phyloP scores from a whole-genome alignment of 2,113 vertebrate species.

The Anhinga anhinga region DNA sequence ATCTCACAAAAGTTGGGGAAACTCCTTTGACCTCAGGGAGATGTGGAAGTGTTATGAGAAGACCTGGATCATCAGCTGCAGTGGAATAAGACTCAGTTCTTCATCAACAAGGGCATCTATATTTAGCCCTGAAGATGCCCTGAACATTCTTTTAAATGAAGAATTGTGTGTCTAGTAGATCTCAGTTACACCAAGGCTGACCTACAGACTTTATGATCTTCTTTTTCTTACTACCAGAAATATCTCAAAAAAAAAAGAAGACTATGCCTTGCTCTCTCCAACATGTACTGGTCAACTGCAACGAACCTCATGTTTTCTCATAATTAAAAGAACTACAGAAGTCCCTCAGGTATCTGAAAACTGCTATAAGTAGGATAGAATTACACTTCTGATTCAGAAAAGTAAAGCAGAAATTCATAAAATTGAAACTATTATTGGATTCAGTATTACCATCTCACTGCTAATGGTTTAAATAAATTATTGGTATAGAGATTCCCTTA shows the following conservation, averaged over 20 bases:
- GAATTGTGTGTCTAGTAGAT: not conserved
- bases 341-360: not conserved
- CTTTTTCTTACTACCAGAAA: not conserved
- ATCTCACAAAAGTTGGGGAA: not conserved
- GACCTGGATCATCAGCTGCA: not conserved
- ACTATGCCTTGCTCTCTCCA: not conserved
- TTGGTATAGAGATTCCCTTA: not conserved
- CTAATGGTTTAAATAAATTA: constrained; percentile 37
- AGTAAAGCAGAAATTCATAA: not conserved
- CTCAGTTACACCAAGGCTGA: not conserved
- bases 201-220: not conserved
- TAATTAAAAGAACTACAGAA: not conserved
- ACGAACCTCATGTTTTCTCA: not conserved
- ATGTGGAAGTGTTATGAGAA: not conserved
- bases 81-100: not conserved
- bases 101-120: not conserved
- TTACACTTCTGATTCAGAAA: not conserved
- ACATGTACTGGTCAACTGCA: not conserved
- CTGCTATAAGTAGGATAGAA: not conserved
- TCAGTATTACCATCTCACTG: not conserved
- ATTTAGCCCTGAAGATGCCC: not conserved
- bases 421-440: not conserved
- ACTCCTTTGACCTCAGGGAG: not conserved
- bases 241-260: not conserved
- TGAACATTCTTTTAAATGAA: not conserved